These are phyloP conservation scores for Brachyhypopomus gauderio DNA, from an alignment of 2,113 vertebrate genomes.

Conservation along the genomic window DNA sequence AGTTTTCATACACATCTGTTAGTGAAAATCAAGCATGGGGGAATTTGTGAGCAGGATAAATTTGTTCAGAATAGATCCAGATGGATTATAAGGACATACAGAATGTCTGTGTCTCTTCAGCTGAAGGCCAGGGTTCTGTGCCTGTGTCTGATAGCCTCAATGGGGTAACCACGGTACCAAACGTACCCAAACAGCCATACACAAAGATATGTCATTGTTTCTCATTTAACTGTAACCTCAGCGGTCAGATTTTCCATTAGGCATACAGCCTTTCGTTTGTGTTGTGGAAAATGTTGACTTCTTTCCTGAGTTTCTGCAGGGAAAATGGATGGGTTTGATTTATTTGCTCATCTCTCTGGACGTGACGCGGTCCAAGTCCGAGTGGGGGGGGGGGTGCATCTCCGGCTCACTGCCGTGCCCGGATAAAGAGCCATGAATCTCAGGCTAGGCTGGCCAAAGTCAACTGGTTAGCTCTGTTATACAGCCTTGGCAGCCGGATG, in stretches of 20 bases:
- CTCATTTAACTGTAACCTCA: conserved; percentile 48
- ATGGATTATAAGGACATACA: neutral
- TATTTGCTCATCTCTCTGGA: conserved; percentile 47
- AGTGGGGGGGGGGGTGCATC: conserved; percentile 44
- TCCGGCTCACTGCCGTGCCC: conserved; percentile 43
- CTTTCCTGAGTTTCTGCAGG: conserved; percentile 35
- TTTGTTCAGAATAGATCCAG: conserved; percentile 1
- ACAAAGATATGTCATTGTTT: conserved; percentile 42
- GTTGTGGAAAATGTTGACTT: conserved; percentile 51
- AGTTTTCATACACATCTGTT: neutral
- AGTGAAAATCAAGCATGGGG: neutral
- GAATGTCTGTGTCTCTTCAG: neutral
- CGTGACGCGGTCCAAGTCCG: conserved; percentile 34
- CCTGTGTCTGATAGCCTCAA: conserved; percentile 28
- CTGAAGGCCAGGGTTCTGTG: neutral
- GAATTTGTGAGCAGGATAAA: neutral
- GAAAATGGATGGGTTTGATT: conserved; percentile 49
- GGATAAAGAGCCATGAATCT: conserved; percentile 52
- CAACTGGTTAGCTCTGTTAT: conserved; percentile 56
- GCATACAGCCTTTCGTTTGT: conserved; percentile 15
- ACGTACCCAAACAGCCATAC: conserved; percentile 31
- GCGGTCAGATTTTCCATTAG: conserved; percentile 56
- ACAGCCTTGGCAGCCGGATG: conserved; percentile 48
- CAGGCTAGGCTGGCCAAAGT: conserved; percentile 51
- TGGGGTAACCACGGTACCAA: conserved; percentile 33